phyloP scores from a whole-genome alignment of 2,888 invertebrate genomes.

The Taenaris catops region DNA sequence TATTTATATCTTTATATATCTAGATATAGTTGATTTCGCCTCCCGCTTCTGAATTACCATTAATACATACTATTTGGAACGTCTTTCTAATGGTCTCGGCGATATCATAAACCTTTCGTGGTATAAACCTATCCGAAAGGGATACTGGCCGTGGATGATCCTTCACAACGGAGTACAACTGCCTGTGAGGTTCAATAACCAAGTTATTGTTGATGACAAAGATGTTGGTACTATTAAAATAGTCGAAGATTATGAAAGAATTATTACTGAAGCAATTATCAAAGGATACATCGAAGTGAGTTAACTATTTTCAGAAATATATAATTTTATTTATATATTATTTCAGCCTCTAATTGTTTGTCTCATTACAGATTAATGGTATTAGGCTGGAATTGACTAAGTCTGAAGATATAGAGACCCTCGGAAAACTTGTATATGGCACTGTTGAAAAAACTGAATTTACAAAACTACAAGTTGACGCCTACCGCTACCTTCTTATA shows the following conservation, averaged over 20 bases:
- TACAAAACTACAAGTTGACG: slow-evolving; percentile 48
- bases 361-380: slow-evolving; percentile 50
- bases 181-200: slow-evolving; percentile 70
- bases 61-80: slow-evolving; percentile 76
- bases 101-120: slow-evolving; percentile 63
- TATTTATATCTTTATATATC: no score
- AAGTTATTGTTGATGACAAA: slow-evolving; percentile 43
- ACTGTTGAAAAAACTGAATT: slow-evolving; percentile 57
- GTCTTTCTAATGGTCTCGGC: slow-evolving; percentile 71
- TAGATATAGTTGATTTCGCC: no score
- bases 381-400: slow-evolving; percentile 52
- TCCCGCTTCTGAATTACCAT: no score
- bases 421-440: slow-evolving; percentile 75
- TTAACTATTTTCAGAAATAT: slow-evolving; percentile 12
- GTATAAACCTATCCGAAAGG: slow-evolving; percentile 58
- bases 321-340: neutral
- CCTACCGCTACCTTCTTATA: slow-evolving; percentile 80
- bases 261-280: slow-evolving; percentile 79
- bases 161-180: slow-evolving; percentile 77
- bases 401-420: slow-evolving; percentile 69
- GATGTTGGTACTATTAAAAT: slow-evolving; percentile 50
- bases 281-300: slow-evolving; percentile 71
- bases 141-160: slow-evolving; percentile 79
- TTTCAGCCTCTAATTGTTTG: neutral
- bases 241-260: slow-evolving; percentile 64